These are phyloP conservation scores for Theodoxus fluviatilis DNA, from an alignment of 2,888 invertebrate genomes.

Conservation along the genomic window DNA sequence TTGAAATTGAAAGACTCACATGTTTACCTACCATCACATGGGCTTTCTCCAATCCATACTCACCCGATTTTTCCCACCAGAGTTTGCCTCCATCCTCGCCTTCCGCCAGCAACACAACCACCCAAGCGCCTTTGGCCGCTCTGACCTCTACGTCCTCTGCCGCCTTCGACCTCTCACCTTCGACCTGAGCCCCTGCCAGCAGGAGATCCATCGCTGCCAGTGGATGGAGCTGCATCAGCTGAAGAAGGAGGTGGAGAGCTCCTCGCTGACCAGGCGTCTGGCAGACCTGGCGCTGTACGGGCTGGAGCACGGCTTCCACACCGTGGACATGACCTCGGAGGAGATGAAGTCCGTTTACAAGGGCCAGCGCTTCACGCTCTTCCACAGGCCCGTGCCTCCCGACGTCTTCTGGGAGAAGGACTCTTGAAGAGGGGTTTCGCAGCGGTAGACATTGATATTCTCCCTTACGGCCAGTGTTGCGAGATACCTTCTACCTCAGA, in stretches of 20 bases:
- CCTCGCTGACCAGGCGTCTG: constrained; percentile 48
- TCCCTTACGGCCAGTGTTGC: too few relatives aligned
- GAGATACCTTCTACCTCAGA: too few relatives aligned
- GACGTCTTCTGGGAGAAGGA: too few relatives aligned
- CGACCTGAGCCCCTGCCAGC: constrained; percentile 50
- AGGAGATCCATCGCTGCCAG: constrained; percentile 53
- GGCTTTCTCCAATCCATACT: too few relatives aligned
- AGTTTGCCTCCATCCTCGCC: constrained; percentile 56
- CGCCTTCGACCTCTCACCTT: constrained; percentile 53
- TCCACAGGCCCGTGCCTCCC: constrained; percentile 39
- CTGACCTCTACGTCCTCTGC: constrained; percentile 61
- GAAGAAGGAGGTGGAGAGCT: constrained; percentile 33
- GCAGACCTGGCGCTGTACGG: constrained; percentile 45
- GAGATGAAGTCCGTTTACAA: constrained; percentile 54
- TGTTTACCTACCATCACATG: too few relatives aligned
- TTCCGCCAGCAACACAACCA: constrained; percentile 60
- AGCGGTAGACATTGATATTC: too few relatives aligned
- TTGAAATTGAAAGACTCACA: too few relatives aligned
- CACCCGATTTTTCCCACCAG: constrained; percentile 44
- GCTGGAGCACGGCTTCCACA: constrained; percentile 49
- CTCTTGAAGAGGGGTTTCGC: too few relatives aligned
- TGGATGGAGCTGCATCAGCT: constrained; percentile 58
- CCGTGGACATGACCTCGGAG: constrained; percentile 45
- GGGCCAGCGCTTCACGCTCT: constrained; percentile 48
- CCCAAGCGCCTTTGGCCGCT: constrained; percentile 61